These are phyloP conservation scores for Theocolax elegans DNA, from an alignment of 1,140 invertebrate species.

Conservation along the genomic window DNA sequence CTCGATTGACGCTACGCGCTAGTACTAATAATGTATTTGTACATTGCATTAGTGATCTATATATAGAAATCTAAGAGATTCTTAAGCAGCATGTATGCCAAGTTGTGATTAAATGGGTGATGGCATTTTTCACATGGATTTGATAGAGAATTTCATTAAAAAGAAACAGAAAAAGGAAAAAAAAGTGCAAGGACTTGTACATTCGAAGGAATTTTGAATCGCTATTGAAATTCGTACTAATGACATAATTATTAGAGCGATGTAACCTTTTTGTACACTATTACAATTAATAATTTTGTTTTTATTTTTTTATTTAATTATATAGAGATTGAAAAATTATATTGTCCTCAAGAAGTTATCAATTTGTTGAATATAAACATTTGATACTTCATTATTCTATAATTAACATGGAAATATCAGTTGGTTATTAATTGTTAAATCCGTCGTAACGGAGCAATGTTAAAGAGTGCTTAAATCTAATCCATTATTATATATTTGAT, in stretches of 20 bases:
- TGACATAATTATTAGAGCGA: constrained; percentile 24
- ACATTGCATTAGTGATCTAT: constrained; percentile 36
- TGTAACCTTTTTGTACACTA: constrained; percentile 24
- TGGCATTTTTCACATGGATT: constrained; percentile 35
- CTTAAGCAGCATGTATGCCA: not conserved
- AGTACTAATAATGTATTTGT: constrained; percentile 37
- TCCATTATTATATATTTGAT: constrained; percentile 44
- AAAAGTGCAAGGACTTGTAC: constrained; percentile 9
- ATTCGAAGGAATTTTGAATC: constrained; percentile 31
- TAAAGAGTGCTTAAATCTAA: constrained; percentile 15
- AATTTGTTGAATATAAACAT: constrained; percentile 4
- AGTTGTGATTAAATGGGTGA: not conserved
- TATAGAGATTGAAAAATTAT: not conserved
- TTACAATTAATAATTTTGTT: constrained; percentile 24
- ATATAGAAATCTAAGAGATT: constrained; percentile 6
- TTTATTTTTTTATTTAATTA: constrained; percentile 16
- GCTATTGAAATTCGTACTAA: constrained; percentile 21
- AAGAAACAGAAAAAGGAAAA: too few relatives aligned
- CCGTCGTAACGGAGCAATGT: constrained; percentile 4
- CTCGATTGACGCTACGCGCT: not conserved
- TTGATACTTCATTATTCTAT: constrained; percentile 5
- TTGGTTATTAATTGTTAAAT: constrained; percentile 26
- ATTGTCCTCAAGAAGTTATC: not conserved
- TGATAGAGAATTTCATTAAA: constrained; percentile 21
- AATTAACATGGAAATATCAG: constrained; percentile 5